phyloP scores from a whole-genome alignment of 2,113 vertebrate genomes.

The Microcebus jonahi region DNA sequence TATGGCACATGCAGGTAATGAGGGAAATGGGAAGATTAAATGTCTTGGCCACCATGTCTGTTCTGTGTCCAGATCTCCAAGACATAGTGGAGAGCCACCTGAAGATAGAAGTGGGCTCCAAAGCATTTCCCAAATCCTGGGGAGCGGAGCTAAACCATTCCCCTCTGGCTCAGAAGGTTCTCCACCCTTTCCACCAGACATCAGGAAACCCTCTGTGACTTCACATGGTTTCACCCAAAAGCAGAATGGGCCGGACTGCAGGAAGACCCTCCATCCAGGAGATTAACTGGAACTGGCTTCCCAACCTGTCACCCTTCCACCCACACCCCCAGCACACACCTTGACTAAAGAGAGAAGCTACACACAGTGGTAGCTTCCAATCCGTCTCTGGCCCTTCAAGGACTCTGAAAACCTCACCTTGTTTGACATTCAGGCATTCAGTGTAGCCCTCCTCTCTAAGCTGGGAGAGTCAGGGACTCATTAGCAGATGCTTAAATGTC shows the following conservation, averaged over 20 bases:
- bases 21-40: too few relatives aligned
- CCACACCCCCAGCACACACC: not conserved
- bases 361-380: not conserved
- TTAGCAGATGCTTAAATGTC: conserved; percentile 62
- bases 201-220: not conserved
- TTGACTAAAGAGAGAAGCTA: not conserved
- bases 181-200: rapidly evolving
- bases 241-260: not conserved
- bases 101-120: not conserved
- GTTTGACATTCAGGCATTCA: conserved; percentile 39
- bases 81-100: not conserved
- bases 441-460: not conserved
- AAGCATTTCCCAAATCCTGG: not conserved
- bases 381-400: not conserved
- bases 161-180: not conserved
- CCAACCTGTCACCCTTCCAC: not conserved
- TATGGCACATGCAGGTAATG: too few relatives aligned
- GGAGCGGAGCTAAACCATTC: not conserved
- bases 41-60: not conserved
- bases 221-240: not conserved
- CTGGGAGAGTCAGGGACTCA: conserved; percentile 19
- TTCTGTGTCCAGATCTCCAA: not conserved
- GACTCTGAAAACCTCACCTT: not conserved
- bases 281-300: not conserved
- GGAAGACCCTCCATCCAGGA: not conserved